phyloP scores from a whole-genome alignment of 1,140 invertebrate genomes.

The Theocolax elegans region DNA sequence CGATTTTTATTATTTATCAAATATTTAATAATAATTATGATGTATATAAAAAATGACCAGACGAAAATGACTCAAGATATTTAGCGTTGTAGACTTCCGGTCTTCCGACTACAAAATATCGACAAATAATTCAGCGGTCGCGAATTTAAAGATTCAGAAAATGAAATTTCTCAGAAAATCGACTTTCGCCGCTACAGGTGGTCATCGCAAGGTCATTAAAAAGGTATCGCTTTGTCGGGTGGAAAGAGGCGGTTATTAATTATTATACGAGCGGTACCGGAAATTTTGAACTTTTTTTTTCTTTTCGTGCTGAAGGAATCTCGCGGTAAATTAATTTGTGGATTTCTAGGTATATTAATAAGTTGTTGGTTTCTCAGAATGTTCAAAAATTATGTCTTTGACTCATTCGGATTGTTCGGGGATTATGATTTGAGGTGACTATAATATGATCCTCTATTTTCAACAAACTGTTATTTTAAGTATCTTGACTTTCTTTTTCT shows the following conservation, averaged over 20 bases:
- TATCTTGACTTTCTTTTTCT: too few species aligned
- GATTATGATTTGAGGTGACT: too few species aligned
- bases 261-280: slow-evolving; percentile 14
- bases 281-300: slow-evolving; percentile 22
- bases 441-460: too few species aligned
- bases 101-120: neutral
- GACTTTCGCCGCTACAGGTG: neutral
- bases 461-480: too few species aligned
- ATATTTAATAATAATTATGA: too few species aligned
- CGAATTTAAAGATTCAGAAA: slow-evolving; percentile 20
- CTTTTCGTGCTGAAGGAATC: too few species aligned
- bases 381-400: too few species aligned
- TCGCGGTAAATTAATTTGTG: slow-evolving; percentile 16
- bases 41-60: too few species aligned
- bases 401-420: too few species aligned
- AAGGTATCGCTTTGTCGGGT: neutral
- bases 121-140: neutral
- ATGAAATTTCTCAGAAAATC: slow-evolving; percentile 21
- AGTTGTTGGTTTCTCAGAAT: too few species aligned
- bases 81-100: slow-evolving; percentile 26
- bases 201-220: slow-evolving; percentile 12
- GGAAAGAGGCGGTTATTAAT: slow-evolving; percentile 20
- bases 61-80: too few species aligned
- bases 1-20: too few species aligned
- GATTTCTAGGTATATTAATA: slow-evolving; percentile 5